Conservation (phyloP, 2,888 invertebrate species). For the Apamea crenata region DNA sequence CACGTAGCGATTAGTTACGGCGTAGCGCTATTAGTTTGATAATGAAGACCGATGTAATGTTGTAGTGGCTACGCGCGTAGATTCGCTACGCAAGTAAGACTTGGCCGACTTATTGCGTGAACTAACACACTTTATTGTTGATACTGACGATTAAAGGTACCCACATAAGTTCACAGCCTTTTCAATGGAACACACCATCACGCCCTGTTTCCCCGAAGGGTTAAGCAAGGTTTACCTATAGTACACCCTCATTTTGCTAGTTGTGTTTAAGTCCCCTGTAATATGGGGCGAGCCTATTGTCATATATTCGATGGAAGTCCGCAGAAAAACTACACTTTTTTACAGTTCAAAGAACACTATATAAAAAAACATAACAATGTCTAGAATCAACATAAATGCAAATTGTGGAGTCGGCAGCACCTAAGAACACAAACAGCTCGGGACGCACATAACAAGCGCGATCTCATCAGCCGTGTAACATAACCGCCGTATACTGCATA, state of each 20-base stretch:
- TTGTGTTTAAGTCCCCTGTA: neutral
- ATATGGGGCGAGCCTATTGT: neutral
- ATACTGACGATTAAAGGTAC: neutral
- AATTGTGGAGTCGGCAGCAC: constrained; percentile 27
- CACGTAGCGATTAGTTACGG: constrained; percentile 45
- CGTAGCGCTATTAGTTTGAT: constrained; percentile 43
- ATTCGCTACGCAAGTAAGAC: neutral
- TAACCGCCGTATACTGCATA: constrained; percentile 57
- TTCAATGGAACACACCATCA: neutral
- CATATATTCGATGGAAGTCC: neutral
- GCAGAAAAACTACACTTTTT: neutral
- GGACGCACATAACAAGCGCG: constrained; percentile 36
- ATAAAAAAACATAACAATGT: constrained; percentile 31
- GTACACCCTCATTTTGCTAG: no score
- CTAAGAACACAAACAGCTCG: constrained; percentile 20
- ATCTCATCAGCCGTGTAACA: constrained; percentile 59
- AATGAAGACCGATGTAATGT: constrained; percentile 50
- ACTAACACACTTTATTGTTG: neutral
- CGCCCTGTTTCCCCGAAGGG: no score
- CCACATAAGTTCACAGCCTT: neutral
- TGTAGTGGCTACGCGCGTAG: constrained; percentile 8
- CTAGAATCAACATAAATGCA: constrained; percentile 41
- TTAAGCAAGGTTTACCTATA: neutral
- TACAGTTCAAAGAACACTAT: neutral
- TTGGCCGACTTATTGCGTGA: constrained; percentile 1